phyloP scores from a whole-genome alignment of 2,797 vertebrate species.

The Sandelia bainsii region DNA sequence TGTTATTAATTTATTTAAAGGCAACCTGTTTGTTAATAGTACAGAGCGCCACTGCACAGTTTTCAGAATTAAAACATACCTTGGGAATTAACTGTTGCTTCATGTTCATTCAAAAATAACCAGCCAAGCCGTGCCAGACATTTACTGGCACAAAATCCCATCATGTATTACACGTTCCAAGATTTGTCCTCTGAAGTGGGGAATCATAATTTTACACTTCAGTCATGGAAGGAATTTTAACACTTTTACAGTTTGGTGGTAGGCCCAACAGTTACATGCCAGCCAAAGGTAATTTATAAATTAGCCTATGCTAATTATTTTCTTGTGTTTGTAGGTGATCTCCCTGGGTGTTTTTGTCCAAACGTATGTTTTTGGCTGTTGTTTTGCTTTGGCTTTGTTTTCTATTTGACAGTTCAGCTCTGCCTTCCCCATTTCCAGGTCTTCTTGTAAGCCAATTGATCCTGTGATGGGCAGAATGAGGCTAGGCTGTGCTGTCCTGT shows the following conservation, averaged over 20 bases:
- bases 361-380: constrained; percentile 48
- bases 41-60: constrained; percentile 28
- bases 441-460: constrained; percentile 51
- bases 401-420: constrained; percentile 24
- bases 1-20: neutral
- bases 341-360: constrained; percentile 38
- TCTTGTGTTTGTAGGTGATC: constrained; percentile 53
- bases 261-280: constrained; percentile 40
- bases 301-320: constrained; percentile 68
- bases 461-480: constrained; percentile 52
- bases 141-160: constrained; percentile 53
- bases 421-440: constrained; percentile 30
- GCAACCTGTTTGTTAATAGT: constrained; percentile 20
- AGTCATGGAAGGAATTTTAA: constrained; percentile 48
- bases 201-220: constrained; percentile 57
- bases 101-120: constrained; percentile 45
- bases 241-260: constrained; percentile 55
- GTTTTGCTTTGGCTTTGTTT: constrained; percentile 29
- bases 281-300: constrained; percentile 70
- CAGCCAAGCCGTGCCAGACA: constrained; percentile 60
- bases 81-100: constrained; percentile 67
- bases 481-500: constrained; percentile 14
- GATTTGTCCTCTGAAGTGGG: constrained; percentile 63
- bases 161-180: constrained; percentile 59
- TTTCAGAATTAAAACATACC: constrained; percentile 35